Conservation (phyloP, 2,113 vertebrate species). For the Parotia lawesii region DNA sequence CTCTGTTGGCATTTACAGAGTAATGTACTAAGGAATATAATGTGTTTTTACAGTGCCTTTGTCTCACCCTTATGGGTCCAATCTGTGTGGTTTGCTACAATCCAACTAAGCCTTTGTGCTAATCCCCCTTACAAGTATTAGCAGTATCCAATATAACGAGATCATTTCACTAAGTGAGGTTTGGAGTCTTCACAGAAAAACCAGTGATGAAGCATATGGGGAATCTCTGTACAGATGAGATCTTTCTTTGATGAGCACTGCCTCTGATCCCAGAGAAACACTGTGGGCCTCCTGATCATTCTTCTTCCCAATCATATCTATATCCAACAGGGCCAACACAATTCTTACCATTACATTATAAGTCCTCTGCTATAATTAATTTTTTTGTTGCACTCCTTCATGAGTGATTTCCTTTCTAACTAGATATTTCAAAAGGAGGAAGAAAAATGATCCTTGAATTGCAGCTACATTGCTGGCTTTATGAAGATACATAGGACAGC, state of each 20-base stretch:
- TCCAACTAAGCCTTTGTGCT: not conserved
- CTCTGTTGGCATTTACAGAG: not conserved
- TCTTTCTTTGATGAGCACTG: constrained; percentile 16
- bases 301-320: constrained; percentile 14
- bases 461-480: not conserved
- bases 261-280: constrained; percentile 27
- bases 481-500: constrained; percentile 25
- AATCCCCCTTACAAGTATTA: not conserved
- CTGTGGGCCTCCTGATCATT: not conserved
- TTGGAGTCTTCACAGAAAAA: not conserved
- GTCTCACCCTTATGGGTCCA: not conserved
- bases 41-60: not conserved
- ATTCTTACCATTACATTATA: not conserved
- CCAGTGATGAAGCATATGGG: not conserved
- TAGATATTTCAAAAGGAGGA: constrained; percentile 31
- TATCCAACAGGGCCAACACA: constrained; percentile 37
- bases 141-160: not conserved
- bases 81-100: not conserved
- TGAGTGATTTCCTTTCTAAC: constrained; percentile 37
- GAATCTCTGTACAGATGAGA: not conserved
- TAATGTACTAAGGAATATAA: not conserved
- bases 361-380: constrained; percentile 31
- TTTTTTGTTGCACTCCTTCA: constrained; percentile 11
- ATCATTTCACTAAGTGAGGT: not conserved
- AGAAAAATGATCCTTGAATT: constrained; percentile 15